Percentiles rank a stretch among this genome's conserved stretches.
Conservation (phyloP, 2,113 vertebrate genomes). For the Melanerpes formicivorus region DNA sequence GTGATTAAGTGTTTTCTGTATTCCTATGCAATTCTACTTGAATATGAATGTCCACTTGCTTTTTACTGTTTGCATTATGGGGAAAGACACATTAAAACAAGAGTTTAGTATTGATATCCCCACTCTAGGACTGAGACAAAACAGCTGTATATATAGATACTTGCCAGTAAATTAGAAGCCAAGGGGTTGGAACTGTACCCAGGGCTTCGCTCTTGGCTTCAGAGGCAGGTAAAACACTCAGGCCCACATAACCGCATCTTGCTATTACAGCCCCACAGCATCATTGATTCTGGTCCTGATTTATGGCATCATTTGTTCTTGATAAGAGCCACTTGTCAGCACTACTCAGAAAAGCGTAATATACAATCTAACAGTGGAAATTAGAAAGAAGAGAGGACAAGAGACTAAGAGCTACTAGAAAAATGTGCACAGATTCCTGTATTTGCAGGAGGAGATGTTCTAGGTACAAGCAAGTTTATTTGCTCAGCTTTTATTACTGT, state of each 20-base stretch:
- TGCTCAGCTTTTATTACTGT: background rate
- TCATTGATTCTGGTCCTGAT: constrained; percentile 68
- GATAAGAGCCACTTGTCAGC: constrained; percentile 60
- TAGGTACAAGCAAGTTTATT: constrained; percentile 3
- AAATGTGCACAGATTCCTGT: background rate
- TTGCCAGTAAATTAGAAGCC: constrained; percentile 37
- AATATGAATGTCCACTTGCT: background rate
- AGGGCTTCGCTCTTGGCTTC: constrained; percentile 40
- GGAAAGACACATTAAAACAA: constrained; percentile 19
- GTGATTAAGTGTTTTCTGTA: background rate
- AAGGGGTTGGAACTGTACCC: background rate
- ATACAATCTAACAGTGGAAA: constrained; percentile 52
- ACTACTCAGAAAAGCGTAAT: constrained; percentile 64
- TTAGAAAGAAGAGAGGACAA: constrained; percentile 37
- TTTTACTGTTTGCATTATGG: background rate
- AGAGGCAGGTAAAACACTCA: constrained; percentile 43
- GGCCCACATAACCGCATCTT: constrained; percentile 29
- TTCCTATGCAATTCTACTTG: background rate
- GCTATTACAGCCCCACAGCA: constrained; percentile 47
- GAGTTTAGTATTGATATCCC: constrained; percentile 1
- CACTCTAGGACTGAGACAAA: background rate
- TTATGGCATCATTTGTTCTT: constrained; percentile 70
- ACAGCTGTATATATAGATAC: background rate
- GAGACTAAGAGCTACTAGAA: background rate
- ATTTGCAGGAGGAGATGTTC: background rate